Evolutionary conservation across 2,888 invertebrate species (phyloP).

Genomic region (Limnephilus marmoratus): DNA sequence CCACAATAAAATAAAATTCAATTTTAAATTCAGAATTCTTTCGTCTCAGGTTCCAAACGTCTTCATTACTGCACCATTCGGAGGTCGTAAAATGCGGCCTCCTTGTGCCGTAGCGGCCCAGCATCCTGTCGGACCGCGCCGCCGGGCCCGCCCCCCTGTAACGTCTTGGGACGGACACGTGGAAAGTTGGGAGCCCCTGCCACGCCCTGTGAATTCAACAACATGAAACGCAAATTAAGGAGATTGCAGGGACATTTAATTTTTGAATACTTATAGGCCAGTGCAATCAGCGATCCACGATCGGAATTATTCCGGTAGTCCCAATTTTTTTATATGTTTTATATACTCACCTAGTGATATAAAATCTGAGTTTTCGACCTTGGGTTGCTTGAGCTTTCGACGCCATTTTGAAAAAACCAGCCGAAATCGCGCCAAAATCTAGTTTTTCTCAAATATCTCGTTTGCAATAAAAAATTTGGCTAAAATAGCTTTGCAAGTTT

Average conservation of each 20-base stretch:
- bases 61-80: constrained; percentile 41
- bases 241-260: background rate
- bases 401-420: too few species aligned
- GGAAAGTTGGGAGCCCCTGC: constrained; percentile 50
- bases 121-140: background rate
- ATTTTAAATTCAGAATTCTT: background rate
- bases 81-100: constrained; percentile 49
- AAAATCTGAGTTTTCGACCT: too few species aligned
- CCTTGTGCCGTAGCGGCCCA: background rate
- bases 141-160: constrained; percentile 38
- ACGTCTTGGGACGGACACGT: constrained; percentile 28
- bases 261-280: too few species aligned
- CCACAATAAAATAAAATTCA: background rate
- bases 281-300: too few species aligned
- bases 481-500: too few species aligned
- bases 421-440: too few species aligned
- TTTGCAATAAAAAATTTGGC: too few species aligned
- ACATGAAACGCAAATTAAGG: background rate
- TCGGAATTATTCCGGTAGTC: too few species aligned
- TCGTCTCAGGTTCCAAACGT: constrained; percentile 21
- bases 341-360: too few species aligned
- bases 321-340: too few species aligned
- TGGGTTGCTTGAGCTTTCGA: too few species aligned
- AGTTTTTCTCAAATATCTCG: too few species aligned
- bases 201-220: constrained; percentile 42